These are phyloP conservation scores for Gymnogyps californianus DNA, from an alignment of 2,113 vertebrate species.

Conservation along the genomic window DNA sequence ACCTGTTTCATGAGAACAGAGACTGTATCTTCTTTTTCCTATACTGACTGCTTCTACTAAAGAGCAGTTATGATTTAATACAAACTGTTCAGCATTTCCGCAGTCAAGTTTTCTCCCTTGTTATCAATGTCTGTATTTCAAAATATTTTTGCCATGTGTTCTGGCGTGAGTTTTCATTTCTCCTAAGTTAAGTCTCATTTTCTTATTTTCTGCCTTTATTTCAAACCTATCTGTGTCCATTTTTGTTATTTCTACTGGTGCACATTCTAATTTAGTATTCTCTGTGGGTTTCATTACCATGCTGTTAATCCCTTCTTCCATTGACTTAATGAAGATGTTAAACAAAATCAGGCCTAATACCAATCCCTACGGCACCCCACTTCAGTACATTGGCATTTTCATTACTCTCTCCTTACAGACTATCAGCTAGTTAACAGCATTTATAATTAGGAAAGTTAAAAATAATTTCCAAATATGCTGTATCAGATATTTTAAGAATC, in stretches of 20 bases:
- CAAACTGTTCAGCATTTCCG: neutral
- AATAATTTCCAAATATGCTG: neutral
- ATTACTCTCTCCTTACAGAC: constrained; percentile 22
- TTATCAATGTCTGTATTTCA: constrained; percentile 7
- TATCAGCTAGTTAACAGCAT: constrained; percentile 13
- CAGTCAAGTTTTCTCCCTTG: neutral
- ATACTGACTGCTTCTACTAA: neutral
- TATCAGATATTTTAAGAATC: constrained; percentile 2
- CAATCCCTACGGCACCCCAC: constrained; percentile 3
- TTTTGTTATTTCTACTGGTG: constrained; percentile 38
- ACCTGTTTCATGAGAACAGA: neutral
- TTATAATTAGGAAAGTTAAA: constrained; percentile 25
- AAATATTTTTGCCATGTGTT: constrained; percentile 6
- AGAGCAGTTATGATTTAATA: neutral
- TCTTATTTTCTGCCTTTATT: constrained; percentile 25
- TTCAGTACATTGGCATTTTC: constrained; percentile 36
- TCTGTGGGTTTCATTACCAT: constrained; percentile 59
- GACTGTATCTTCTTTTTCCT: neutral
- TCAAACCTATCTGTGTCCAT: constrained; percentile 11
- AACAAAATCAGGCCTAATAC: constrained; percentile 57
- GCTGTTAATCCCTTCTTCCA: constrained; percentile 53
- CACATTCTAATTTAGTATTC: constrained; percentile 27
- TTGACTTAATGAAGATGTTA: constrained; percentile 67
- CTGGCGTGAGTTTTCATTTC: constrained; percentile 9
- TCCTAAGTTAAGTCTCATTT: neutral